A percentile compares a stretch with the other conserved stretches of the same genome.
phyloP scores from a whole-genome alignment of 2,113 vertebrate genomes.

The Epinephelus lanceolatus region DNA sequence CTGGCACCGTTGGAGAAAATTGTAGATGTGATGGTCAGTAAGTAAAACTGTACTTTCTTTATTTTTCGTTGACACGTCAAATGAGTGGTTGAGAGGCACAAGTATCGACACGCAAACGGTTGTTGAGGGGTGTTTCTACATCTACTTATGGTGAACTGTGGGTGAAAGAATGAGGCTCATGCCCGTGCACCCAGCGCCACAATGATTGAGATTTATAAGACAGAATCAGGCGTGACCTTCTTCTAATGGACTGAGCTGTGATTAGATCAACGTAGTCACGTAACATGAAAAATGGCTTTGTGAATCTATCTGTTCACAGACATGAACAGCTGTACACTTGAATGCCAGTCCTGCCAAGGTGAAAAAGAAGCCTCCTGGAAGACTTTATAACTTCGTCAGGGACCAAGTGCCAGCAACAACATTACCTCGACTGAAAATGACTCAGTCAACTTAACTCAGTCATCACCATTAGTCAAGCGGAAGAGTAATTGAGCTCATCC shows the following conservation, averaged over 20 bases:
- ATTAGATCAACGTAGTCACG: background rate
- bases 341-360: conserved; percentile 12
- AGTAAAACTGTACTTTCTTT: too few species aligned
- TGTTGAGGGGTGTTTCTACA: too few species aligned
- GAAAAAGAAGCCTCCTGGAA: conserved; percentile 20
- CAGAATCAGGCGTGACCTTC: background rate
- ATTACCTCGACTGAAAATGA: conserved; percentile 59
- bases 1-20: too few species aligned
- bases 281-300: background rate
- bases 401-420: conserved; percentile 44
- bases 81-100: too few species aligned
- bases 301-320: background rate
- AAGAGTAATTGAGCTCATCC: conserved; percentile 73
- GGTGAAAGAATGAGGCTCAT: too few species aligned
- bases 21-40: too few species aligned
- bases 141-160: too few species aligned
- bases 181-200: too few species aligned
- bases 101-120: too few species aligned
- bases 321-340: conserved; percentile 35
- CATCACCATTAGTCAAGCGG: conserved; percentile 71
- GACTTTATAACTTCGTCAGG: conserved; percentile 46
- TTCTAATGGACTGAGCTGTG: background rate
- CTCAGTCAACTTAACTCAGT: conserved; percentile 63
- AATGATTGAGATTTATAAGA: background rate
- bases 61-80: too few species aligned